Evolutionary conservation across 2,888 invertebrate species (phyloP).

Genomic region (Drosophila nigritarsus): DNA sequence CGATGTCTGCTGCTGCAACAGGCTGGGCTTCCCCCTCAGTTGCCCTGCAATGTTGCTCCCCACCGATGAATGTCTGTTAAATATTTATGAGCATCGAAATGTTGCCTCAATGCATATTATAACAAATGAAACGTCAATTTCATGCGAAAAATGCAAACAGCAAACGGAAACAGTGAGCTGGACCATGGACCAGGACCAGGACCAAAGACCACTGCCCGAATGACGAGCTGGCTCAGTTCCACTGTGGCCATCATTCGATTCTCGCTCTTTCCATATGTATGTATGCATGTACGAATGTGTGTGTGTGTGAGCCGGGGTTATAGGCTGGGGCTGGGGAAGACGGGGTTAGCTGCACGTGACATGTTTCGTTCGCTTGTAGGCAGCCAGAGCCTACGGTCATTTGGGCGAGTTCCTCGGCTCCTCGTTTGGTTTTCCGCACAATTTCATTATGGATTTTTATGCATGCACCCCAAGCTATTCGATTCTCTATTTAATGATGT

Average conservation of each 20-base stretch:
- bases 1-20: conserved; percentile 50
- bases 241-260: conserved; percentile 23
- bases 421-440: conserved; percentile 57
- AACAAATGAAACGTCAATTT: conserved; percentile 81
- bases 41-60: conserved; percentile 55
- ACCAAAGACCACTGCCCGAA: conserved; percentile 20
- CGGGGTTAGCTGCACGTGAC: conserved; percentile 45
- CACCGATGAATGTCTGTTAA: conserved; percentile 76
- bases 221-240: conserved; percentile 27
- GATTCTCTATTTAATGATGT: conserved; percentile 4
- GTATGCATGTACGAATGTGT: not conserved
- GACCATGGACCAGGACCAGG: conserved; percentile 1
- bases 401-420: not conserved
- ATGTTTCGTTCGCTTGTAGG: conserved; percentile 40
- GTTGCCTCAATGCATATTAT: conserved; percentile 78
- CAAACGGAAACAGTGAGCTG: conserved; percentile 24
- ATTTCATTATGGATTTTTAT: conserved; percentile 69
- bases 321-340: not conserved
- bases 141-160: conserved; percentile 66
- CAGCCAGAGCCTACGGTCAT: conserved; percentile 37
- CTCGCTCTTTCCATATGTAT: not conserved
- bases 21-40: conserved; percentile 5
- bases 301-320: not conserved
- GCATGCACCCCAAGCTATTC: conserved; percentile 27
- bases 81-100: conserved; percentile 79